phyloP scores from a whole-genome alignment of 2,888 invertebrate genomes.

The Bimastos eiseni region DNA sequence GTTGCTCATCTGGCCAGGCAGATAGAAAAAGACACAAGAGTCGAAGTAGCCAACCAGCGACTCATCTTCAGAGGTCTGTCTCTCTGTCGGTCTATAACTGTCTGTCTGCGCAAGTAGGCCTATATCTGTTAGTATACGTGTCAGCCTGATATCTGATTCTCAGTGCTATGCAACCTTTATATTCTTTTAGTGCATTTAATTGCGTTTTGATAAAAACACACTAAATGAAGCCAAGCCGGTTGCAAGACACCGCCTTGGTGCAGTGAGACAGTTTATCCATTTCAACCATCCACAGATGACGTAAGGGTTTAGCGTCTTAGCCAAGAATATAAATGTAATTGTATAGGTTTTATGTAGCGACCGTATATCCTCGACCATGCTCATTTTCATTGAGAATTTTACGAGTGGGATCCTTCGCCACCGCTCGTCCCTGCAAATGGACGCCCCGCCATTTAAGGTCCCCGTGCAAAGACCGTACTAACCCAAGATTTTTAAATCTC shows the following conservation, averaged over 20 bases:
- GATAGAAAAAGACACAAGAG: conserved; percentile 20
- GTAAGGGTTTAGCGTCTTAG: no score
- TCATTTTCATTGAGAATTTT: no score
- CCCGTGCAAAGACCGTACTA: no score
- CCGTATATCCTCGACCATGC: no score
- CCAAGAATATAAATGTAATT: no score
- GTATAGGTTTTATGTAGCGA: no score
- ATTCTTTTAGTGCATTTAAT: not conserved
- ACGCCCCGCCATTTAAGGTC: no score
- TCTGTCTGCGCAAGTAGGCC: not conserved
- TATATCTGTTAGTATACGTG: not conserved
- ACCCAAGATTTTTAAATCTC: no score
- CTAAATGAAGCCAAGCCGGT: not conserved
- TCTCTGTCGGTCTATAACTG: not conserved
- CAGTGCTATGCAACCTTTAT: not conserved
- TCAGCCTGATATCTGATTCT: not conserved
- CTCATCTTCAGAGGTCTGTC: conserved; percentile 24
- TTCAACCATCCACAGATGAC: not conserved
- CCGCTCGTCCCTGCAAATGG: no score
- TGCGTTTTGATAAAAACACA: not conserved
- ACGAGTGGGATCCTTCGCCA: no score
- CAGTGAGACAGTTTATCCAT: not conserved
- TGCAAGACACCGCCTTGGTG: not conserved
- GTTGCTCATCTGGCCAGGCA: conserved; percentile 27
- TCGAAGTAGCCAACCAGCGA: conserved; percentile 23